A percentile compares a stretch with the other conserved stretches of the same genome.
Evolutionary conservation across 2,113 vertebrate species (phyloP).

Genomic region (Pyxicephalus adspersus): DNA sequence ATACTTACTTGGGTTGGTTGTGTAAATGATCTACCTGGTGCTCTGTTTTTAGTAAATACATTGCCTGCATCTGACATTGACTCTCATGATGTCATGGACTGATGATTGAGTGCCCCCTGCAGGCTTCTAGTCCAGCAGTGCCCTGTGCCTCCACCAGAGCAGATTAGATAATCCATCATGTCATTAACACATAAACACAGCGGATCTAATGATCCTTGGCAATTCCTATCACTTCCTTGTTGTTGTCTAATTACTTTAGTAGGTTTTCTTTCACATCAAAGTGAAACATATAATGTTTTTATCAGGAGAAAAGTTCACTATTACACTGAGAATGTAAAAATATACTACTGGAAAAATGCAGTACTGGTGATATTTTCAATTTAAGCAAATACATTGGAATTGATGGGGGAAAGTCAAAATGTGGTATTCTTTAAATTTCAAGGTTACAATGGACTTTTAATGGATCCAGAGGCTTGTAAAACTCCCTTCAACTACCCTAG

Average conservation of each 20-base stretch:
- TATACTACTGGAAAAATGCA: too few species aligned
- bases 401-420: too few species aligned
- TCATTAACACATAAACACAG: constrained; percentile 1
- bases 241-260: not conserved
- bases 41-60: constrained; percentile 23
- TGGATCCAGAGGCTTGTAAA: too few species aligned
- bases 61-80: constrained; percentile 12
- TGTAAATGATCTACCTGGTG: not conserved
- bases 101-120: constrained; percentile 47
- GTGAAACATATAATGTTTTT: too few species aligned
- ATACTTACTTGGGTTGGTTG: not conserved
- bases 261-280: too few species aligned
- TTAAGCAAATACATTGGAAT: too few species aligned
- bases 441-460: too few species aligned
- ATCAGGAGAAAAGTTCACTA: too few species aligned
- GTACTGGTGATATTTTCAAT: too few species aligned
- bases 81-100: constrained; percentile 37
- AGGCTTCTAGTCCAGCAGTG: constrained; percentile 2
- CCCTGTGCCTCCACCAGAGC: constrained; percentile 14
- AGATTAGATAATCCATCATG: constrained; percentile 22
- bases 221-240: constrained; percentile 3
- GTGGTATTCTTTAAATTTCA: too few species aligned
- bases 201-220: not conserved
- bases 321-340: too few species aligned
- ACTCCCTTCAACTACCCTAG: too few species aligned